Base-by-base conservation (phyloP, 1,140 invertebrate species). In the Popillia japonica region DNA sequence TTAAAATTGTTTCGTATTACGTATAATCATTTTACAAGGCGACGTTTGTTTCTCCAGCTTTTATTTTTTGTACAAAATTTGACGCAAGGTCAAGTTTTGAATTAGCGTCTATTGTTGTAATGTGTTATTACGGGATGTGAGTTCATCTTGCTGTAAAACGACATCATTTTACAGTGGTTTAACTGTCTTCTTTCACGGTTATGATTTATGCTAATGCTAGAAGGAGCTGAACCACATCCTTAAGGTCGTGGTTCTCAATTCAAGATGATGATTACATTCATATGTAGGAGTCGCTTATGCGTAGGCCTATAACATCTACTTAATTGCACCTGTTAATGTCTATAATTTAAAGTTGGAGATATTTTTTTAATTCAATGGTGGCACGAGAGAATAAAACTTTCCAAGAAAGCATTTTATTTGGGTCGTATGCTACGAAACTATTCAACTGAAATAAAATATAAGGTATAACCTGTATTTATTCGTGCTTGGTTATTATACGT, bases 121-220 rank as follows among this genome's bases (percentile, higher is more conserved):
- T 7, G 6, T 7, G 44, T 48, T 48, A 48, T 48, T 48, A 48
- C 44, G 44, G 44, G 44, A 48, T 48, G 44, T 48, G 44, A 48
- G 44, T 48, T 48, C 27, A 48, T 48, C 44, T 48, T 10, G 10
- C n/a, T 17, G 44, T 17, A 10, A 48, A 17, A 48, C 27, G 27
- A 34, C 27, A 34, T 34, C 27, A 34, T 34, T 48, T 48, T 14
- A 48, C 44, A 48, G 44, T 48, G 44, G 10, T 17, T 48, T 48
- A 48, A 48, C 44, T 48, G 44, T 48, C 44, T 48, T 48, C n/a
- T 48, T 48, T 48, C 44, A 48, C 44, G 44, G 44, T 48, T 48
- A 7, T 48, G 44, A 48, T 48, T 48, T 48, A 48, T 48, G 44
- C 44, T 48, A 48, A 48, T 48, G n/a, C 10, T 48, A 48, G 44